These are phyloP conservation scores for Drosophila siamana DNA, from an alignment of 2,888 invertebrate genomes.

Conservation along the genomic window DNA sequence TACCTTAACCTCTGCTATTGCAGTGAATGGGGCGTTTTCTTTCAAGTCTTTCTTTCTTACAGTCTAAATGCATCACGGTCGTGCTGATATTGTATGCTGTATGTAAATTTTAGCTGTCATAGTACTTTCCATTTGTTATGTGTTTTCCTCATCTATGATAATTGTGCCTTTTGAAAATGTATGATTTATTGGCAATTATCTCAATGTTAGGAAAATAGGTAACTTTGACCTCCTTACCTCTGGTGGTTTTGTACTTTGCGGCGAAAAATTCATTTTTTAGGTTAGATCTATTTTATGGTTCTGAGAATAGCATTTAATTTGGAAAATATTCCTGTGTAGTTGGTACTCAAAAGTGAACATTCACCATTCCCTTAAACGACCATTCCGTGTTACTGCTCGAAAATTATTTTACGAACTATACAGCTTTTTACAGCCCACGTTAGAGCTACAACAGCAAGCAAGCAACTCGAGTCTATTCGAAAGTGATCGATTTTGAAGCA, in stretches of 20 bases:
- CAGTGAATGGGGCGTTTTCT: constrained; percentile 55
- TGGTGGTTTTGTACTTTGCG: not conserved
- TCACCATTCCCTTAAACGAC: constrained; percentile 6
- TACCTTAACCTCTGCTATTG: constrained; percentile 67
- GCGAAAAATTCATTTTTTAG: not conserved
- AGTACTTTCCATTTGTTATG: constrained; percentile 19
- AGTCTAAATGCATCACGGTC: constrained; percentile 21
- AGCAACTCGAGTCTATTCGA: constrained; percentile 65
- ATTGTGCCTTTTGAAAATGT: constrained; percentile 39
- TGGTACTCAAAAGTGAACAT: not conserved
- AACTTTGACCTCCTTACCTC: constrained; percentile 40
- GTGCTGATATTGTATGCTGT: constrained; percentile 44
- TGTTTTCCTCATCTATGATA: constrained; percentile 39
- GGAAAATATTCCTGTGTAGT: no score
- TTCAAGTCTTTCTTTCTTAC: no score
- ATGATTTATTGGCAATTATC: constrained; percentile 35
- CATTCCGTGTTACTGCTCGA: no score
- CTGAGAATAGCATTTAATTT: no score
- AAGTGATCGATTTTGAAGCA: constrained; percentile 81
- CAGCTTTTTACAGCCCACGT: constrained; percentile 24
- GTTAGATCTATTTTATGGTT: not conserved
- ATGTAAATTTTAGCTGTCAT: constrained; percentile 61
- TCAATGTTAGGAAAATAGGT: not conserved
- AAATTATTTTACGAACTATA: not conserved
- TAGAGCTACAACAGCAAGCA: constrained; percentile 29